Evolutionary conservation across 23 tunicate species (phyloP).

Genomic region (Diplosoma virens): DNA sequence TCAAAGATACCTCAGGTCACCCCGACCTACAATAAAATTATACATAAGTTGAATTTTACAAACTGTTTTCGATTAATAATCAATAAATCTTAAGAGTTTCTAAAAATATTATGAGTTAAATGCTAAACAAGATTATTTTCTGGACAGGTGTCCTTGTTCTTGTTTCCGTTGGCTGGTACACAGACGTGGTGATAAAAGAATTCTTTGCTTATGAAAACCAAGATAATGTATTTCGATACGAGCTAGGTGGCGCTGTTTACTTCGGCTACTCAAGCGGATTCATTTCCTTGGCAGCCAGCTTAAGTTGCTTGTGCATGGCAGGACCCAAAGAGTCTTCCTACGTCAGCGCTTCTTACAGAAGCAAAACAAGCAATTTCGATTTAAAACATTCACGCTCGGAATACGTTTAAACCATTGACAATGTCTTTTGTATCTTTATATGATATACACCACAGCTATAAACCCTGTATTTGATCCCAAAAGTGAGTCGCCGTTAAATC

Average conservation of each 20-base stretch:
- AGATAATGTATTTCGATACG: constrained; percentile 51
- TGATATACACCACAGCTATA: too few species aligned
- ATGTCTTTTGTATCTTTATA: too few species aligned
- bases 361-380: too few species aligned
- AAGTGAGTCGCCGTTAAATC: too few species aligned
- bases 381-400: too few species aligned
- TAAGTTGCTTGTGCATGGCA: constrained; percentile 38
- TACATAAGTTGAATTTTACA: too few species aligned
- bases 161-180: constrained; percentile 54
- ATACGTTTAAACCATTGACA: too few species aligned
- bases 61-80: too few species aligned
- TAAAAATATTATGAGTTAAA: not conserved
- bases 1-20: too few species aligned
- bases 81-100: not conserved
- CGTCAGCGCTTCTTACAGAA: too few species aligned
- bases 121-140: not conserved
- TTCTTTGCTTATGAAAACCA: constrained; percentile 54
- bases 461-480: too few species aligned
- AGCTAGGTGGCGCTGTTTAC: constrained; percentile 63
- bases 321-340: constrained; percentile 49
- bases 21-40: too few species aligned
- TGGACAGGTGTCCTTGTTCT: constrained; percentile 46
- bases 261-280: constrained; percentile 43
- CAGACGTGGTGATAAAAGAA: constrained; percentile 39
- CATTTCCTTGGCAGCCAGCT: constrained; percentile 9